Base-by-base conservation (phyloP, 1,140 invertebrate genomes). In the Papilio polytes region DNA sequence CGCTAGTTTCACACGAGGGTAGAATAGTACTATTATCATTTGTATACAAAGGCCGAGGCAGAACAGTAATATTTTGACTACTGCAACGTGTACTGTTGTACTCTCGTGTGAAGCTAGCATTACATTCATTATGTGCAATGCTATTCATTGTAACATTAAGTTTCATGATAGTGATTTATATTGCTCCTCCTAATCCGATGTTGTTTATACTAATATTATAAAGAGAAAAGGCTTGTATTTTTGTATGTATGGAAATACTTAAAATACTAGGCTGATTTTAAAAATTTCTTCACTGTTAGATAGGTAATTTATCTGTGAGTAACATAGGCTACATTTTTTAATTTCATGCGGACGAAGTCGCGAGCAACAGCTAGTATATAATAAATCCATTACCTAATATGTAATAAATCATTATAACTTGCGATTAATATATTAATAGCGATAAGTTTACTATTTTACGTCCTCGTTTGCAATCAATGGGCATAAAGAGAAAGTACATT, bases 61-160 rank as follows among this genome's bases (percentile, higher is more conserved):
- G n/a, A 56, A 56, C n/a, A 56, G 53, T 56, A 56, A 3, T n/a
- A 18, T 56, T 18, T 56, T 20, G 18, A 53, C 15, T 53, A 18
- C 18, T n/a, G 51, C 51, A 53, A 18, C 7, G 51, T 8, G 7
- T 56, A 20, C 53, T 56, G 8, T 56, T 56, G 4, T 56, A 26
- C 6, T 8, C 22, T 15, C 26, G 63, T 70, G 26, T 70, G 63
- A 70, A 70, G 3, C 12, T 70, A 70, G 63, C 59, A 22, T 70
- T 12, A 31, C 59, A 63, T 26, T 63, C 3, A 26, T 63, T 31
- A 13, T 70, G 26, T 4, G 63, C 63, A 70, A 70, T 70, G 13
- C 63, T 70, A 31, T 70, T 70, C 63, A 70, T 70, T 31, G 15
- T 31, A 70, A 15, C 26, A 31, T 70, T 70, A 36, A 70, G 13